Percentiles rank a stretch among this genome's conserved stretches.
Conservation (phyloP, 2,888 invertebrate genomes). For the Drosophila pseudotalamancana region DNA sequence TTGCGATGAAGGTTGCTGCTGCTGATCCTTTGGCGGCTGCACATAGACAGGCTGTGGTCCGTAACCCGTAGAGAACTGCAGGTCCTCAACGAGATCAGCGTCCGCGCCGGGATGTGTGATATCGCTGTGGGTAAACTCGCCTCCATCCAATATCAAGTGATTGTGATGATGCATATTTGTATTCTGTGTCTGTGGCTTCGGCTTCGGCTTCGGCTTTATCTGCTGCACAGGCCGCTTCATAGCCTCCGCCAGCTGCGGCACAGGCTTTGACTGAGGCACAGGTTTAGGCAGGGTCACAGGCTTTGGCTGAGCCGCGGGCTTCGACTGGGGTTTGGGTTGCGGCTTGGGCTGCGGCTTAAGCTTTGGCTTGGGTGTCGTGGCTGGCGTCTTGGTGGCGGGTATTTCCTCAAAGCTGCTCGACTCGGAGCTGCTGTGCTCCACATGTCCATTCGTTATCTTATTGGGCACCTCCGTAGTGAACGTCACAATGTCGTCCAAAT, state of each 20-base stretch:
- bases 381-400: conserved; percentile 45
- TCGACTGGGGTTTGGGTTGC: neutral
- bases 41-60: conserved; percentile 82
- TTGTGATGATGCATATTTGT: conserved; percentile 70
- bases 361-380: conserved; percentile 38
- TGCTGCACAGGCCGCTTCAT: conserved; percentile 57
- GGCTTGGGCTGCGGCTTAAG: conserved; percentile 30
- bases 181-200: conserved; percentile 31
- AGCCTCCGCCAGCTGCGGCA: conserved; percentile 55
- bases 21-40: conserved; percentile 77
- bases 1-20: conserved; percentile 85
- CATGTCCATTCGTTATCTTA: conserved; percentile 74
- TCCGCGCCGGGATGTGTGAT: conserved; percentile 88
- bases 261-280: conserved; percentile 23
- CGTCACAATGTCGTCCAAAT: conserved; percentile 52
- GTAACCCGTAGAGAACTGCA: conserved; percentile 85
- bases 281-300: conserved; percentile 30
- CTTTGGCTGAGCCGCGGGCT: conserved; percentile 12
- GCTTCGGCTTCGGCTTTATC: conserved; percentile 40
- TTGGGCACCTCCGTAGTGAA: conserved; percentile 82
- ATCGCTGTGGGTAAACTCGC: conserved; percentile 86
- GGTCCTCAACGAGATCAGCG: conserved; percentile 87
- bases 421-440: conserved; percentile 76
- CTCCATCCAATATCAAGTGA: conserved; percentile 75
- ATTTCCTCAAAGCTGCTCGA: conserved; percentile 79